These are phyloP conservation scores for Bombus ignitus DNA, from an alignment of 1,140 invertebrate species.

Conservation along the genomic window DNA sequence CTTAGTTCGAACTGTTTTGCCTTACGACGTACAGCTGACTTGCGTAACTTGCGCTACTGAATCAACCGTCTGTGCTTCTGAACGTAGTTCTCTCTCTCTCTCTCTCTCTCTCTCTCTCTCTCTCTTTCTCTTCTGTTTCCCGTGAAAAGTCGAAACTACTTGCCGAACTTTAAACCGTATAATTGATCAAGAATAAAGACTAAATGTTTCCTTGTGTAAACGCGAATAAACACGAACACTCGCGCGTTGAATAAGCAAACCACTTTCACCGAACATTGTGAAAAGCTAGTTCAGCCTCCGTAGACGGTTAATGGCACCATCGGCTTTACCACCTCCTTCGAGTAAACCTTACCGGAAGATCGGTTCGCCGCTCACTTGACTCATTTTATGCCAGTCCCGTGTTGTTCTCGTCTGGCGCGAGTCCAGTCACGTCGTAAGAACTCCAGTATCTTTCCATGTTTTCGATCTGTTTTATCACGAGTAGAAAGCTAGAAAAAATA, in stretches of 20 bases:
- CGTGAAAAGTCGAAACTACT: no score
- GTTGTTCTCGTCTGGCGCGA: conserved; percentile 50
- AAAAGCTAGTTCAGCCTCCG: conserved; percentile 51
- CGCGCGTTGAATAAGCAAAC: conserved; percentile 1
- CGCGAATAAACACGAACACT: conserved; percentile 6
- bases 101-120: no score
- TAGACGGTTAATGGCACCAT: conserved; percentile 47
- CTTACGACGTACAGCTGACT: no score
- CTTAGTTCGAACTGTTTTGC: no score
- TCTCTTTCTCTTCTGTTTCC: no score
- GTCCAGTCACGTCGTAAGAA: conserved; percentile 36
- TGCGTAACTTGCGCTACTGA: no score
- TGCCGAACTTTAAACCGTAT: neutral
- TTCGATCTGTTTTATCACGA: neutral
- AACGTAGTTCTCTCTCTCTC: no score
- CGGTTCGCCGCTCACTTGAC: conserved; percentile 53
- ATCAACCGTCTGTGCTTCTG: no score
- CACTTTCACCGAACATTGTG: conserved; percentile 62
- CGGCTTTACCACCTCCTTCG: conserved; percentile 48
- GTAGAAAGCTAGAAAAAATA: no score
- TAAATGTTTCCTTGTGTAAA: conserved; percentile 13
- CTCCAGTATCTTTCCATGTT: neutral
- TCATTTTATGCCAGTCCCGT: conserved; percentile 64
- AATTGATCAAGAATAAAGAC: neutral
- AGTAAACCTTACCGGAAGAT: conserved; percentile 57